These are phyloP conservation scores for Phalacrocorax carbo DNA, from an alignment of 2,113 vertebrate species.

Conservation along the genomic window DNA sequence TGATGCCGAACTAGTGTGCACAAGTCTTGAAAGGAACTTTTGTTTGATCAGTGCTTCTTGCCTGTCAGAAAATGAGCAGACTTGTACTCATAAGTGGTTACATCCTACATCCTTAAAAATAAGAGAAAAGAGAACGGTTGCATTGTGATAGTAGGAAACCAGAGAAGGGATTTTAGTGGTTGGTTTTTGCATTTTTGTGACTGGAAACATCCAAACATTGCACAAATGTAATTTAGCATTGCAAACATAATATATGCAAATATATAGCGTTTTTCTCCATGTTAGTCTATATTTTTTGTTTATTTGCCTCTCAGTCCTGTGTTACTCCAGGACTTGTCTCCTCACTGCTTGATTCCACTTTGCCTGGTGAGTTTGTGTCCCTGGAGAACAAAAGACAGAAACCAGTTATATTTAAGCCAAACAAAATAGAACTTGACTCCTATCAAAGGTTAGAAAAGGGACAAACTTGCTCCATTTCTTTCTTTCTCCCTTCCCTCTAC, in stretches of 20 bases:
- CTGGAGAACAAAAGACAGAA: not conserved
- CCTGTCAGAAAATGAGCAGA: not conserved
- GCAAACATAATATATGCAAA: not conserved
- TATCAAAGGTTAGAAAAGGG: not conserved
- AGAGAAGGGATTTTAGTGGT: not conserved
- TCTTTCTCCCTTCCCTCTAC: not conserved
- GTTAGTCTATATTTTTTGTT: not conserved
- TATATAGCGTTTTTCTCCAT: not conserved
- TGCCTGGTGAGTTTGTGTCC: not conserved
- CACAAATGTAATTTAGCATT: not conserved
- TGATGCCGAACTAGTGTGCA: not conserved
- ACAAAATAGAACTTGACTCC: not conserved
- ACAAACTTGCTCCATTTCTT: not conserved
- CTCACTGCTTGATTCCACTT: not conserved
- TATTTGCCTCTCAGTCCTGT: not conserved
- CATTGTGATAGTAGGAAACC: not conserved
- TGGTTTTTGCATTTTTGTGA: not conserved
- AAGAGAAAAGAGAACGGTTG: not conserved
- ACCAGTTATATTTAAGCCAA: not conserved
- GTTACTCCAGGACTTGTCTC: not conserved
- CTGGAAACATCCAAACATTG: not conserved
- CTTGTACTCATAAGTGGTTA: conserved; percentile 48
- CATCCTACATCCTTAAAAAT: conserved; percentile 11
- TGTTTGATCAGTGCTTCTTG: conserved; percentile 13
- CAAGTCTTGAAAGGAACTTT: conserved; percentile 16